Conservation (phyloP, 2,888 invertebrate species). For the Steinernema hermaphroditum region DNA sequence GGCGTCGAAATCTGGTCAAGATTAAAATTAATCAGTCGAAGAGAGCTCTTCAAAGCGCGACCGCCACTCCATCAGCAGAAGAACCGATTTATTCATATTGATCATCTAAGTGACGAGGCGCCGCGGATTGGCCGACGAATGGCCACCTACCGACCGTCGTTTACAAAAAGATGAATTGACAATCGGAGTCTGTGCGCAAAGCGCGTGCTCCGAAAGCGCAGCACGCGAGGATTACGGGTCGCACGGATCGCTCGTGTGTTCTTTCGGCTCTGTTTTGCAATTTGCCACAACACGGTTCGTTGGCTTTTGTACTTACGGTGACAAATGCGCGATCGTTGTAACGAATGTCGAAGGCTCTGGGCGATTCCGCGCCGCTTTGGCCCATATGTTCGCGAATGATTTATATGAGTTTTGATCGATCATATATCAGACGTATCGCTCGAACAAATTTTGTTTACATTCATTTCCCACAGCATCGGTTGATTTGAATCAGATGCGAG, state of each 20-base stretch:
- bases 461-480: slow-evolving; percentile 8
- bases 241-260: background rate
- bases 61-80: slow-evolving; percentile 29
- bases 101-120: slow-evolving; percentile 11
- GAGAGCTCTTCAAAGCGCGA: slow-evolving; percentile 28
- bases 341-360: background rate
- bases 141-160: slow-evolving; percentile 20
- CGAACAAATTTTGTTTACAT: slow-evolving; percentile 28
- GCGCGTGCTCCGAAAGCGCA: background rate
- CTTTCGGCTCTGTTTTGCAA: slow-evolving; percentile 7
- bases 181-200: background rate
- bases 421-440: slow-evolving; percentile 12
- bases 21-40: slow-evolving; percentile 18
- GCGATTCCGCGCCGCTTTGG: background rate
- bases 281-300: background rate
- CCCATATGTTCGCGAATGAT: slow-evolving; percentile 29
- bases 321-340: slow-evolving; percentile 7
- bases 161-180: slow-evolving; percentile 24
- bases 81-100: slow-evolving; percentile 28
- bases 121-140: slow-evolving; percentile 19
- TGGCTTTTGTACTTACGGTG: slow-evolving; percentile 3
- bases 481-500: no score
- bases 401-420: slow-evolving; percentile 27
- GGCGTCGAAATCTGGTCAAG: slow-evolving; percentile 21
- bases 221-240: background rate